Conservation (phyloP, 2,113 vertebrate genomes). For the Gallinago paraguaiae region DNA sequence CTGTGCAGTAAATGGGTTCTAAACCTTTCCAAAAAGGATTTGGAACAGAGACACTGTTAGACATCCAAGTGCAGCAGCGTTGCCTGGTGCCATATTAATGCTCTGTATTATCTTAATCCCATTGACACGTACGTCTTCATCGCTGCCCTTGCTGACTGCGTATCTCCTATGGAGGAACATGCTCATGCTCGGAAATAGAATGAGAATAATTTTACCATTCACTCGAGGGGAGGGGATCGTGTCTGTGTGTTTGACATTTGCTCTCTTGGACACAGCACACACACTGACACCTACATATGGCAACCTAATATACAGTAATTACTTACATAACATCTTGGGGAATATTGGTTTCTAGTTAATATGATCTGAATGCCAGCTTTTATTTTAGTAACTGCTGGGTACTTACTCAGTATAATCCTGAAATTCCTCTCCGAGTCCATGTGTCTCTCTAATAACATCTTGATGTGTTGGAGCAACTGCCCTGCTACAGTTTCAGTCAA, state of each 20-base stretch:
- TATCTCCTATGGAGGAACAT: background rate
- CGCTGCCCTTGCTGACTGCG: background rate
- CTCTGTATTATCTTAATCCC: slow-evolving; percentile 2
- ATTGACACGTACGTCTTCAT: background rate
- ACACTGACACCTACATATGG: background rate
- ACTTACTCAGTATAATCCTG: slow-evolving; percentile 40
- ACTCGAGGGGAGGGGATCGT: background rate
- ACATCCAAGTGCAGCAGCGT: background rate
- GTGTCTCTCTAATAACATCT: slow-evolving; percentile 60
- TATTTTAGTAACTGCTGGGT: slow-evolving; percentile 11
- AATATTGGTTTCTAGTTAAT: slow-evolving; percentile 20
- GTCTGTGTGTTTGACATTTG: background rate
- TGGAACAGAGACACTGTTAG: background rate
- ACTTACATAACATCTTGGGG: background rate
- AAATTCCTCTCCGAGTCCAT: background rate
- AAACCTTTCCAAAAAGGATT: background rate
- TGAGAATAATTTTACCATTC: background rate
- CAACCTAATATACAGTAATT: background rate
- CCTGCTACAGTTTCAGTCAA: slow-evolving; percentile 55
- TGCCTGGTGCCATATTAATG: slow-evolving; percentile 16
- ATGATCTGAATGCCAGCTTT: background rate
- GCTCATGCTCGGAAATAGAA: background rate
- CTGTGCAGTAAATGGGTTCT: background rate
- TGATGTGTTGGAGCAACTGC: slow-evolving; percentile 66
- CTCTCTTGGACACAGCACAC: background rate